Base-by-base conservation (phyloP, 2,113 vertebrate genomes). In the Alethe diademata region DNA sequence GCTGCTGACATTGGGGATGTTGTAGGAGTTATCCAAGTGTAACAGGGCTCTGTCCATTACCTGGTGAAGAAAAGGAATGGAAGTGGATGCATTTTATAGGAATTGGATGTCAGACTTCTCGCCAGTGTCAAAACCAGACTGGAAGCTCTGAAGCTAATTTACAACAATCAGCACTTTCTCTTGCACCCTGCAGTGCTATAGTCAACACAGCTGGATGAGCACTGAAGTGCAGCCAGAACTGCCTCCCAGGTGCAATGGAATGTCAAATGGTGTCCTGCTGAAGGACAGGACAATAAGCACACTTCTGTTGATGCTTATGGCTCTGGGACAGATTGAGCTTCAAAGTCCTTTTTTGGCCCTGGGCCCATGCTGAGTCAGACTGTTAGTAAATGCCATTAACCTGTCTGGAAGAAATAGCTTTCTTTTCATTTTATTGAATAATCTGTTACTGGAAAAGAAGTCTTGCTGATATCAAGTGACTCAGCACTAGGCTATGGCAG, bases 11-110 rank as follows among this genome's bases (percentile, higher is more conserved):
- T 99, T 99, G 19, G 98, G 98, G 40, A 99, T 98, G 23, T 98
- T 98, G 93, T 99, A 99, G n/a, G 98, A 92, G 88, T 99, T 99
- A 81, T 99, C 99, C 98, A 99, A 98, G 95, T 99, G 99, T 48
- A 99, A 98, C 22, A 99, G 96, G 57, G 99, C 98, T 29, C 99
- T 98, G 73, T 99, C 98, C 95, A 99, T 95, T 45, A 99, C 94
- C 99, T 99, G 78, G 26, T 66, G 72, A 85, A 93, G n/a, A 96
- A 26, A 62, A 95, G 62, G 43, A 35, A 57, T 12, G 20, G 12
- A n/a, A 8, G 17, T 50, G 40, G n/a, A 25, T 3, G 35, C 14
- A 12, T 56, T 83, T 67, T 19, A 70, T 20, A 22, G 19, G 1
- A 56, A 81, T 15, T 11, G 29, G 36, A 22, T 25, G 31, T 36